Conservation (phyloP, 2,888 invertebrate genomes). For the Tinea trinotella region DNA sequence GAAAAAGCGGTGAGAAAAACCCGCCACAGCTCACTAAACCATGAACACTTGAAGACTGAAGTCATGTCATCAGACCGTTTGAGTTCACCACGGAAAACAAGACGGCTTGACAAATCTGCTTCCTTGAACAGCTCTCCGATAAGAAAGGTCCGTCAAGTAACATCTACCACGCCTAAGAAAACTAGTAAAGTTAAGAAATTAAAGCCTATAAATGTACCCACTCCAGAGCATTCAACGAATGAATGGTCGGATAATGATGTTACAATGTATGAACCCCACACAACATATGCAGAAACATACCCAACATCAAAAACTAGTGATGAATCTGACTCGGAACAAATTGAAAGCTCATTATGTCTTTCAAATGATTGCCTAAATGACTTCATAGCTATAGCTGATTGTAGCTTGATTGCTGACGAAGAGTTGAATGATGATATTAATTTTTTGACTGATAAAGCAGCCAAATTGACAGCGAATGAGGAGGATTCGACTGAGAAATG, state of each 20-base stretch:
- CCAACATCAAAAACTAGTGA: conserved; percentile 45
- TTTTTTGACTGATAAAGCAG: conserved; percentile 56
- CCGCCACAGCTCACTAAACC: conserved; percentile 56
- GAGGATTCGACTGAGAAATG: conserved; percentile 20
- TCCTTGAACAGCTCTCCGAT: conserved; percentile 63
- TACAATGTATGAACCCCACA: conserved; percentile 65
- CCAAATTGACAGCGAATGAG: conserved; percentile 47
- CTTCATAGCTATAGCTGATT: conserved; percentile 58
- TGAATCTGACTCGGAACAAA: conserved; percentile 59
- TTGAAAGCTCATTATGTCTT: conserved; percentile 56
- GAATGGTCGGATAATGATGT: conserved; percentile 53
- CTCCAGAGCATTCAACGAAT: conserved; percentile 30
- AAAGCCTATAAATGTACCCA: conserved; percentile 32
- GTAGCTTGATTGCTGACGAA: conserved; percentile 38
- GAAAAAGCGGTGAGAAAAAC: conserved; percentile 43
- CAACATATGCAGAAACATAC: conserved; percentile 50
- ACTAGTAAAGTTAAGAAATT: conserved; percentile 19
- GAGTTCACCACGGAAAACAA: conserved; percentile 59
- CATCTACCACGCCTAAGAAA: conserved; percentile 42
- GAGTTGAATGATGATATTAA: conserved; percentile 51
- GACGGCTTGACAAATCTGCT: conserved; percentile 59
- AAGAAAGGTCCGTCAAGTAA: conserved; percentile 59
- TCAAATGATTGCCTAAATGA: conserved; percentile 61
- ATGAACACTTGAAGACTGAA: conserved; percentile 50
- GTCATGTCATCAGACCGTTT: conserved; percentile 44